Conservation (phyloP, 2,888 invertebrate species). For the Mesoligia furuncula region DNA sequence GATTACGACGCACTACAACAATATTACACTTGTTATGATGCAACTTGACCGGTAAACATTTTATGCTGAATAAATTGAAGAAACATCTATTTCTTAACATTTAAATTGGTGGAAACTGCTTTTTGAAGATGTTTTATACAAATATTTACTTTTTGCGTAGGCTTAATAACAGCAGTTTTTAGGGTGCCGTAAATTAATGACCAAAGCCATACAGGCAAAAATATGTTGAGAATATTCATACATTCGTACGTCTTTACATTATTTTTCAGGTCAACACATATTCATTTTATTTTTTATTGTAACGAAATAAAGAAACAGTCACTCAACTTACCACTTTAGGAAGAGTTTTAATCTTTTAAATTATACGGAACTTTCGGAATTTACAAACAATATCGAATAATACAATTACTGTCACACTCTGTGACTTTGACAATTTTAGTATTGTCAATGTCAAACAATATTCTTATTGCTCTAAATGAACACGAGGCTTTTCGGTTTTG, state of each 20-base stretch:
- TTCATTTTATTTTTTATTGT: background rate
- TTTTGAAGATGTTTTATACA: background rate
- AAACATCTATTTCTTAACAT: constrained; percentile 47
- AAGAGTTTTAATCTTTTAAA: background rate
- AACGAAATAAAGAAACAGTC: background rate
- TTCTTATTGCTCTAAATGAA: background rate
- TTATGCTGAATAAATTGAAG: constrained; percentile 50
- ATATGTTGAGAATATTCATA: background rate
- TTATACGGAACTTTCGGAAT: constrained; percentile 29
- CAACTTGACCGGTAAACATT: constrained; percentile 51
- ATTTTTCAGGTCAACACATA: background rate
- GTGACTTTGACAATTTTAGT: constrained; percentile 6
- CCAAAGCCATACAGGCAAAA: background rate
- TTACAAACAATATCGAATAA: background rate
- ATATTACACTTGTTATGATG: constrained; percentile 40
- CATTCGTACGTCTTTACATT: background rate
- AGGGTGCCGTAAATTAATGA: constrained; percentile 25
- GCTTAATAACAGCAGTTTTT: constrained; percentile 4
- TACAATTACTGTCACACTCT: background rate
- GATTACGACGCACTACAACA: constrained; percentile 58
- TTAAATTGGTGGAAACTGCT: constrained; percentile 15
- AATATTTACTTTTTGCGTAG: constrained; percentile 45
- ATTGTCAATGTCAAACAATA: constrained; percentile 9
- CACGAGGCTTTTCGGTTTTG: constrained; percentile 2
- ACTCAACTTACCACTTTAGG: background rate